These are phyloP conservation scores for Crenuchus spilurus DNA, from an alignment of 2,797 vertebrate genomes.

Conservation along the genomic window DNA sequence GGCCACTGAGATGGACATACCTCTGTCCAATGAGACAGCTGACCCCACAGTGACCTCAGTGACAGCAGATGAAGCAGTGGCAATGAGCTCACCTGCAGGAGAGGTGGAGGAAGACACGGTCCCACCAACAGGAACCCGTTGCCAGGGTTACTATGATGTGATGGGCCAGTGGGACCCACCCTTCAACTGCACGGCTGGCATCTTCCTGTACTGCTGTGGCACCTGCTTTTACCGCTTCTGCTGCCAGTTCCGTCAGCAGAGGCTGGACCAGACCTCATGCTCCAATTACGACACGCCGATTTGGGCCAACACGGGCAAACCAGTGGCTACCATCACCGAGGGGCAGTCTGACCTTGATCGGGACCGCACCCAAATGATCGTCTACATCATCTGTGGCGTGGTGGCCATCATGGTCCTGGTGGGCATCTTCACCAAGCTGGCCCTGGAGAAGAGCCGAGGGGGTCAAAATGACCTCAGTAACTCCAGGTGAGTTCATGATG, in stretches of 20 bases:
- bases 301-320: constrained; percentile 95
- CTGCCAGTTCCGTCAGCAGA: constrained; percentile 92
- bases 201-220: constrained; percentile 94
- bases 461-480: constrained; percentile 79
- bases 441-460: constrained; percentile 86
- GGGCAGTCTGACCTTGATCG: constrained; percentile 80
- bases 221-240: constrained; percentile 98
- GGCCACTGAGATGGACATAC: constrained; percentile 58
- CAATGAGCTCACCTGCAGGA: constrained; percentile 69
- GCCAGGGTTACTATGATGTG: constrained; percentile 95
- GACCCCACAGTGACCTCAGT: constrained; percentile 71
- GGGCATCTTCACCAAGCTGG: constrained; percentile 95
- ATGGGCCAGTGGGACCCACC: constrained; percentile 99
- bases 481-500: constrained; percentile 76
- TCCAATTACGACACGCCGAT: constrained; percentile 98
- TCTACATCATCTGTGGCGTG: constrained; percentile 97
- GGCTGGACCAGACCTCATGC: constrained; percentile 94
- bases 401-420: constrained; percentile 94
- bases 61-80: constrained; percentile 65
- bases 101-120: constrained; percentile 72
- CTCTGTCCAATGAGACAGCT: constrained; percentile 56
- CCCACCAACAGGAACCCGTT: constrained; percentile 81
- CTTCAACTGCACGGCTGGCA: constrained; percentile 93
- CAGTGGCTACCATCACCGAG: constrained; percentile 85
- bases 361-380: constrained; percentile 94